A percentile compares a stretch with the other conserved stretches of the same genome.
These are phyloP conservation scores for Drosophila watanabei DNA, from an alignment of 1,140 invertebrate species.

Conservation along the genomic window DNA sequence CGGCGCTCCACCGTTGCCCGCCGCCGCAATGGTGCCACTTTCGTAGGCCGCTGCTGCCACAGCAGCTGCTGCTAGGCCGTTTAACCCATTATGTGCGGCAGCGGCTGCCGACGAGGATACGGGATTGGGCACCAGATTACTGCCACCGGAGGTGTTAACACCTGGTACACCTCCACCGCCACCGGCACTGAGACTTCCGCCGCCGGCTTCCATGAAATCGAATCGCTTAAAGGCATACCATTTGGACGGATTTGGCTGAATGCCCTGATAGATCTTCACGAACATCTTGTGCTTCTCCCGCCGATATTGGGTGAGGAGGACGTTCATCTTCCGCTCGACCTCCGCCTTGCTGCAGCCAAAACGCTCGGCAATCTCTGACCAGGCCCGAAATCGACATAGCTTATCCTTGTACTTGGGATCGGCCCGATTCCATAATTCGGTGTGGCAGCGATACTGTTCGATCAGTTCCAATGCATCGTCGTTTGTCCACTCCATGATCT, in stretches of 20 bases:
- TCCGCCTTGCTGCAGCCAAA: slow-evolving; percentile 86
- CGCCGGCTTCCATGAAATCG: slow-evolving; percentile 83
- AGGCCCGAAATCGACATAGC: slow-evolving; percentile 85
- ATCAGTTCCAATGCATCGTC: slow-evolving; percentile 86
- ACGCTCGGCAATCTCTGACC: slow-evolving; percentile 86
- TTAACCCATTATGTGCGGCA: slow-evolving; percentile 67
- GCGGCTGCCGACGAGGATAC: slow-evolving; percentile 36
- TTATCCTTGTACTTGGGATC: slow-evolving; percentile 86
- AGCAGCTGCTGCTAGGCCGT: slow-evolving; percentile 67
- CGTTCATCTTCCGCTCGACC: slow-evolving; percentile 87
- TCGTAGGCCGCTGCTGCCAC: slow-evolving; percentile 72
- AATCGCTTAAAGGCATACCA: slow-evolving; percentile 85
- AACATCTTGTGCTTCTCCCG: slow-evolving; percentile 86
- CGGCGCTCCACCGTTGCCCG: slow-evolving; percentile 66
- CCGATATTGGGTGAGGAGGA: slow-evolving; percentile 86
- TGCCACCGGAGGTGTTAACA: slow-evolving; percentile 16
- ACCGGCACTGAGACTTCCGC: slow-evolving; percentile 63
- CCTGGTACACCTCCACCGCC: slow-evolving; percentile 26
- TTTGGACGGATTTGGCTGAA: slow-evolving; percentile 84
- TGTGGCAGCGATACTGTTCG: slow-evolving; percentile 86
- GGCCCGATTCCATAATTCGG: slow-evolving; percentile 86
- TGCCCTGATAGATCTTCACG: slow-evolving; percentile 83
- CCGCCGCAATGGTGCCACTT: slow-evolving; percentile 63
- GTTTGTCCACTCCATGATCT: slow-evolving; percentile 86
- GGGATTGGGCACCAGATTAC: slow-evolving; percentile 45